Evolutionary conservation across 2,888 invertebrate genomes (phyloP).

Genomic region (Noctua comes): DNA sequence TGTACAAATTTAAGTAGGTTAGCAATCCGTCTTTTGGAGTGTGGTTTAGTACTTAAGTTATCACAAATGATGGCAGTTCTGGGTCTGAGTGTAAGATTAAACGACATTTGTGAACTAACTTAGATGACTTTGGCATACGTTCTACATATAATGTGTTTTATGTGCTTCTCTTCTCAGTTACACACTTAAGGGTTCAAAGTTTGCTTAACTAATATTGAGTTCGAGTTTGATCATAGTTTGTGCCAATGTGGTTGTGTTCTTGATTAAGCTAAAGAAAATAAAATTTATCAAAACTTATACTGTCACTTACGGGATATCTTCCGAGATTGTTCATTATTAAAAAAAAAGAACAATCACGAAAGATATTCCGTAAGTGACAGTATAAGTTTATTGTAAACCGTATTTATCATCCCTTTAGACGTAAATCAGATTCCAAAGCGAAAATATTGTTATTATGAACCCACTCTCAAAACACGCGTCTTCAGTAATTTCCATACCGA

Average conservation of each 20-base stretch:
- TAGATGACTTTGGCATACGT: not conserved
- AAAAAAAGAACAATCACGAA: no score
- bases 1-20: not conserved
- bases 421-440: not conserved
- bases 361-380: no score
- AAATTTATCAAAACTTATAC: no score
- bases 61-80: constrained; percentile 65
- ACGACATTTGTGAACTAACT: not conserved
- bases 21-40: not conserved
- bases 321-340: no score
- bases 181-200: not conserved
- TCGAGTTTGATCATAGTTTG: not conserved
- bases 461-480: not conserved
- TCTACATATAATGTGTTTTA: not conserved
- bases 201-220: not conserved
- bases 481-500: not conserved
- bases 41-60: constrained; percentile 45
- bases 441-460: not conserved
- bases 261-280: no score
- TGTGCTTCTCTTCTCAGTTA: not conserved
- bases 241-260: no score
- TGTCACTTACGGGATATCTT: no score
- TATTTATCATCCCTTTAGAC: not conserved
- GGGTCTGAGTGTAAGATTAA: constrained; percentile 54
- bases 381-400: no score